Conservation (phyloP, 2,113 vertebrate genomes). For the Ageneiosus marmoratus region DNA sequence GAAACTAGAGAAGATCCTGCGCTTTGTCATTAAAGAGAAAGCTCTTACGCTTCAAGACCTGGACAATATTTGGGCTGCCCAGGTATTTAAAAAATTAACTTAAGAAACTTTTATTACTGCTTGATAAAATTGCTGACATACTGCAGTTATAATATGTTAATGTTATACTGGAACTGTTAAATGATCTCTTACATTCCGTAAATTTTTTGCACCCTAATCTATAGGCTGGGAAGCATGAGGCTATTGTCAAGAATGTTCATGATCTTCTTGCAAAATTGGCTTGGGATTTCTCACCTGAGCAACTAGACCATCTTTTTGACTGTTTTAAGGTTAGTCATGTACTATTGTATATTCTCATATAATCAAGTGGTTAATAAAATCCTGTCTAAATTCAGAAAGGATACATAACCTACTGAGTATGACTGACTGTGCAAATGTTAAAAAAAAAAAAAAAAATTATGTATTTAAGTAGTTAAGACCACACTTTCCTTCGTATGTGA, state of each 20-base stretch:
- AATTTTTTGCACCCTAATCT: conserved; percentile 28
- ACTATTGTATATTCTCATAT: background rate
- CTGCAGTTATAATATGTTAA: no score
- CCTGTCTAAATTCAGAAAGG: background rate
- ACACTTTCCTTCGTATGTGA: background rate
- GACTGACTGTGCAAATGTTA: no score
- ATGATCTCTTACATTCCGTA: background rate
- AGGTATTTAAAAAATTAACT: conserved; percentile 74
- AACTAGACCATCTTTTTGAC: conserved; percentile 98
- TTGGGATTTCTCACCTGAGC: conserved; percentile 98
- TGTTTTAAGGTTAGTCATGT: conserved; percentile 74
- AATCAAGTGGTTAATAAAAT: background rate
- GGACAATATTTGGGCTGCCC: conserved; percentile 99
- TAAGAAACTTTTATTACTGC: no score
- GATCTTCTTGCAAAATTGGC: conserved; percentile 96
- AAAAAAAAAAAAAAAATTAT: background rate
- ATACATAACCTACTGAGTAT: background rate
- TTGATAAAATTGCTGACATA: no score
- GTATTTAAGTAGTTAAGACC: background rate
- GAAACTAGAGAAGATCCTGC: conserved; percentile 98
- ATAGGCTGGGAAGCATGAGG: conserved; percentile 97
- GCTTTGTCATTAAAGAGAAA: conserved; percentile 99
- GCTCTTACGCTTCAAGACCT: conserved; percentile 96
- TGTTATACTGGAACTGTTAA: background rate
- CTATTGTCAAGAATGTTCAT: conserved; percentile 98